phyloP scores from a whole-genome alignment of 2,113 vertebrate genomes.

The Silurus glanis region DNA sequence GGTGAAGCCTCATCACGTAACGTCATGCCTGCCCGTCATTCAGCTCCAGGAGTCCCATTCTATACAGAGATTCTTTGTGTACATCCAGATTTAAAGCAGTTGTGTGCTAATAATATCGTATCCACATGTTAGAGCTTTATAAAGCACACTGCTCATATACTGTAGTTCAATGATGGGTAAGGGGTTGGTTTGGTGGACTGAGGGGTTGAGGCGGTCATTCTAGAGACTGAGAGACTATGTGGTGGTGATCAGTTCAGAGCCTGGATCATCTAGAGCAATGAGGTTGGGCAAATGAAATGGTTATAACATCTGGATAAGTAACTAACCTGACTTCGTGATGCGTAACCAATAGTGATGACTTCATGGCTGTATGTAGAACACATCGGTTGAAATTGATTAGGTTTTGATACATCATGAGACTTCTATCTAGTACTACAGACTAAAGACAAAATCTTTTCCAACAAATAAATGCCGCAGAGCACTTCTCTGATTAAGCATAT shows the following conservation, averaged over 20 bases:
- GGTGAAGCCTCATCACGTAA: slow-evolving; percentile 38
- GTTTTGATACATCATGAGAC: neutral
- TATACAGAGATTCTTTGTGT: neutral
- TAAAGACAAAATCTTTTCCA: no score
- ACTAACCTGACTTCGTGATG: neutral
- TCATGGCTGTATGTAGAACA: neutral
- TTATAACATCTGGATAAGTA: neutral
- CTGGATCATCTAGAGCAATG: neutral
- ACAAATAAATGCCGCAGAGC: no score
- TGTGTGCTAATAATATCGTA: neutral
- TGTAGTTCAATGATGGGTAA: no score
- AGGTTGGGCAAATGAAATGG: neutral
- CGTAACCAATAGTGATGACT: neutral
- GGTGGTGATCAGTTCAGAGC: neutral
- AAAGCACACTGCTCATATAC: neutral
- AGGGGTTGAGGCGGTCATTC: no score
- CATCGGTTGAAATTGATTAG: neutral
- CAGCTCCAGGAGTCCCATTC: neutral
- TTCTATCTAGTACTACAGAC: neutral
- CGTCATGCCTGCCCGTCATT: slow-evolving; percentile 48
- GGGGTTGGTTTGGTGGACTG: neutral
- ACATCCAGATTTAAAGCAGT: no score
- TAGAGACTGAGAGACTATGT: neutral
- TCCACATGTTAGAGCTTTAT: no score
- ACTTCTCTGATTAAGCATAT: neutral